phyloP scores from a whole-genome alignment of 2,797 vertebrate genomes.

The Hephaestus fuliginosus region DNA sequence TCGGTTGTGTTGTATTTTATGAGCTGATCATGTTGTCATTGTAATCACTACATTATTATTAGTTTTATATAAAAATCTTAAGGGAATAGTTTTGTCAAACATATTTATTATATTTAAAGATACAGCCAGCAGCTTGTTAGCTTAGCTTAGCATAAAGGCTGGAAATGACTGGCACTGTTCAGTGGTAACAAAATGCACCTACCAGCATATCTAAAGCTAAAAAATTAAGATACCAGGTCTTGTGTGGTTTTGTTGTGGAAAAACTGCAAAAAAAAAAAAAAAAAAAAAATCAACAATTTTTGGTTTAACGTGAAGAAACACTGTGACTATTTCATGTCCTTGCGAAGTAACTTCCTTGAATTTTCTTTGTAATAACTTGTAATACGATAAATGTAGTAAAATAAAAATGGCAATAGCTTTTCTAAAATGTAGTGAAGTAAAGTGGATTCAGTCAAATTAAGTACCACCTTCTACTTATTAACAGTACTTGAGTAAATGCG shows the following conservation, averaged over 20 bases:
- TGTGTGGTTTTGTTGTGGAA: background rate
- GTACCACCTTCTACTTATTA: background rate
- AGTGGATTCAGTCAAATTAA: background rate
- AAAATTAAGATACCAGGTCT: background rate
- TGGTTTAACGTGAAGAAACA: background rate
- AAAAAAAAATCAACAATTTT: background rate
- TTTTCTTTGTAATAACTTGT: no score
- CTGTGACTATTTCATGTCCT: no score
- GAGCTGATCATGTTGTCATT: background rate
- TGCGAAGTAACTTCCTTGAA: background rate
- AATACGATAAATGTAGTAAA: background rate
- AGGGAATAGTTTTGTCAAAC: background rate
- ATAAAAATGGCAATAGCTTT: background rate
- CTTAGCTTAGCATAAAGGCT: slow-evolving; percentile 1
- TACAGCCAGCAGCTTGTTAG: background rate
- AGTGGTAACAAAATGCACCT: background rate
- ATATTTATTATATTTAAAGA: no score
- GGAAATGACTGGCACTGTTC: background rate
- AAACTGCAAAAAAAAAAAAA: background rate
- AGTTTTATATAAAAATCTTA: background rate
- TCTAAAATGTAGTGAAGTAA: background rate
- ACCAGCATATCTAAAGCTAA: background rate
- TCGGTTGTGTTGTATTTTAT: background rate
- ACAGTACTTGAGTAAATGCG: background rate
- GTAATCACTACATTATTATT: no score